phyloP scores from a whole-genome alignment of 1,140 invertebrate species.

The Steinernema feltiae region DNA sequence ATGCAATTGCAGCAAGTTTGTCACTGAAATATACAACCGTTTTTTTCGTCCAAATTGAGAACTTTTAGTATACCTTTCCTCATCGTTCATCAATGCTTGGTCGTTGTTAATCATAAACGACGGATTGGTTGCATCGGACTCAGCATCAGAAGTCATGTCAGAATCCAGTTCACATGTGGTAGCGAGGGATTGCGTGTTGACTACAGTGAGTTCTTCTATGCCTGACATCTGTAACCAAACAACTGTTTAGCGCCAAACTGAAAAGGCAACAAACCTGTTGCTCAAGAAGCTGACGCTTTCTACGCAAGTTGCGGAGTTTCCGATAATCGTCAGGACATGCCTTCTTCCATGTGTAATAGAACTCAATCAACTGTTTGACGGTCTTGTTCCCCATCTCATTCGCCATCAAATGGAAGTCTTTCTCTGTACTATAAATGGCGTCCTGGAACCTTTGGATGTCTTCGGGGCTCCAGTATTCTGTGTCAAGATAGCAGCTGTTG shows the following conservation, averaged over 20 bases:
- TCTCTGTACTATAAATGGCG: constrained; percentile 79
- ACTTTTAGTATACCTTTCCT: not conserved
- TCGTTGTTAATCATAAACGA: constrained; percentile 23
- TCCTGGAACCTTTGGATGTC: constrained; percentile 83
- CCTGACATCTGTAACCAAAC: not conserved
- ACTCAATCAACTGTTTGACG: constrained; percentile 87
- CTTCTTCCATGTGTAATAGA: constrained; percentile 98
- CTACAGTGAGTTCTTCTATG: not conserved
- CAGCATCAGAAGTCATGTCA: constrained; percentile 33
- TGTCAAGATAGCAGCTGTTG: constrained; percentile 61
- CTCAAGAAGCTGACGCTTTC: constrained; percentile 59
- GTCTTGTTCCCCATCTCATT: constrained; percentile 77
- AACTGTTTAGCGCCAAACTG: not conserved
- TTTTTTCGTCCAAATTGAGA: not conserved
- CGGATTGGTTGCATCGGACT: constrained; percentile 47
- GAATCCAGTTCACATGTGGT: constrained; percentile 33
- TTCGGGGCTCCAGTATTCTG: constrained; percentile 73
- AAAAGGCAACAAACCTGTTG: constrained; percentile 40
- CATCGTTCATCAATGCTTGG: not conserved
- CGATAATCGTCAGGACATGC: constrained; percentile 62
- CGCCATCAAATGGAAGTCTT: constrained; percentile 82
- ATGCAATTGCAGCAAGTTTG: not conserved
- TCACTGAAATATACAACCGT: not conserved
- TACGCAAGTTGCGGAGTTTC: constrained; percentile 59
- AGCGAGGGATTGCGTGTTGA: not conserved